Percentiles rank a stretch among this genome's conserved stretches.
phyloP scores from a whole-genome alignment of 2,113 vertebrate genomes.

The Agapornis roseicollis region DNA sequence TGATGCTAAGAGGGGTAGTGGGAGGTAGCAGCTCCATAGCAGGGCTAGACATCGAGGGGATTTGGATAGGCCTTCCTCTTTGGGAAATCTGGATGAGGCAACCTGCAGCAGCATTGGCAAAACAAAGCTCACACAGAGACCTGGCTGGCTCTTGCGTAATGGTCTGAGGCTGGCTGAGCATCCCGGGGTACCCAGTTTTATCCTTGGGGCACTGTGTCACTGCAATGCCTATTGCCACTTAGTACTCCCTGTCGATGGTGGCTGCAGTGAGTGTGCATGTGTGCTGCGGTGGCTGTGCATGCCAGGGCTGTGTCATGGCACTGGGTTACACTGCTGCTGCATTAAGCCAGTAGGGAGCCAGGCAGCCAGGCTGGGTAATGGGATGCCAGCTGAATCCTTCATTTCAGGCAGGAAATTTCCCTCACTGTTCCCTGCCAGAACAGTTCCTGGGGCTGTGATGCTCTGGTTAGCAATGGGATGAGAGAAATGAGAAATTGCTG shows the following conservation, averaged over 20 bases:
- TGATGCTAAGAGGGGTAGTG: too few relatives aligned
- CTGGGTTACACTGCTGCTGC: neutral
- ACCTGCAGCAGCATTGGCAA: accelerated
- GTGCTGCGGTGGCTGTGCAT: neutral
- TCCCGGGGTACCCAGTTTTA: accelerated
- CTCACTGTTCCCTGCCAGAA: neutral
- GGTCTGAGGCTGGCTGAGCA: neutral
- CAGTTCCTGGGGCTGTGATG: neutral
- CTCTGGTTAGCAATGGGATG: neutral
- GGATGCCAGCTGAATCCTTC: neutral
- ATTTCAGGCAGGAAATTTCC: neutral
- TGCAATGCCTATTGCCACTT: accelerated
- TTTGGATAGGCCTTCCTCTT: neutral
- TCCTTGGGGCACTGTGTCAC: neutral
- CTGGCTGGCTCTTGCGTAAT: accelerated
- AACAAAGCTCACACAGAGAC: accelerated
- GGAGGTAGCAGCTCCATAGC: neutral
- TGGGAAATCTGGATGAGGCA: neutral
- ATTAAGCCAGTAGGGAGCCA: neutral
- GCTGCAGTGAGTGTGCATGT: neutral
- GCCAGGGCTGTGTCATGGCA: neutral
- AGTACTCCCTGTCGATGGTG: accelerated
- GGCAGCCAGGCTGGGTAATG: neutral
- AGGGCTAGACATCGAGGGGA: accelerated
- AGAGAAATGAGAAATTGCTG: neutral